Percentiles rank a stretch among this genome's conserved stretches.
phyloP scores from a whole-genome alignment of 2,888 invertebrate genomes.

The Heliothis peltigera region DNA sequence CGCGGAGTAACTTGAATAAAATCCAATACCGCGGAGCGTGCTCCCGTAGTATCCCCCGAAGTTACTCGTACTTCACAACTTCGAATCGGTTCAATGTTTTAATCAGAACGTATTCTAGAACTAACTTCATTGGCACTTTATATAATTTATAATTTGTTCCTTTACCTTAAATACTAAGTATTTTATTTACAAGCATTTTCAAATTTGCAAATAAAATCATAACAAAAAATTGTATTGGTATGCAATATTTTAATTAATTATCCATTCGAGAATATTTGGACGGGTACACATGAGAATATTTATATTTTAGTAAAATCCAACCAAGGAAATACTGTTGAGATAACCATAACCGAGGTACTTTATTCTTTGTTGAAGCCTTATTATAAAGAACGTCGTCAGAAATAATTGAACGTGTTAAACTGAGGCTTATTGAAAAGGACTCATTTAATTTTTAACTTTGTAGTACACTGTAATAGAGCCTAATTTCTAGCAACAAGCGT shows the following conservation, averaged over 20 bases:
- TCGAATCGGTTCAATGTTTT: conserved; percentile 14
- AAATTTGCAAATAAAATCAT: conserved; percentile 27
- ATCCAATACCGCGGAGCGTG: conserved; percentile 33
- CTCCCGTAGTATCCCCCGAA: conserved; percentile 18
- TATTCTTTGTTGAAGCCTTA: too few species aligned
- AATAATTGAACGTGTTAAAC: too few species aligned
- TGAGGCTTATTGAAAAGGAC: too few species aligned
- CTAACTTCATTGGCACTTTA: conserved; percentile 67
- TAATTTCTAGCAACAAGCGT: not conserved
- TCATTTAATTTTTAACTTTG: not conserved
- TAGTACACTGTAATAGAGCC: not conserved
- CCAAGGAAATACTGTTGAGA: not conserved
- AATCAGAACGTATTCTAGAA: conserved; percentile 30
- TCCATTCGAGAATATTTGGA: conserved; percentile 50
- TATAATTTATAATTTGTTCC: conserved; percentile 57
- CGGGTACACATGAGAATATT: conserved; percentile 50
- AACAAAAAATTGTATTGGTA: conserved; percentile 14
- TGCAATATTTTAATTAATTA: conserved; percentile 26
- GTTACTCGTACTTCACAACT: conserved; percentile 23
- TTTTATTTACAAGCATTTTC: conserved; percentile 56
- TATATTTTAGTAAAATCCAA: conserved; percentile 11
- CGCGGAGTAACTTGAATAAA: conserved; percentile 29
- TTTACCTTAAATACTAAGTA: conserved; percentile 36
- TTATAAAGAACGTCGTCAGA: too few species aligned
- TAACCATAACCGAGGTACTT: not conserved